Base-by-base conservation (phyloP, 2,888 invertebrate genomes). In the Aspidiotus destructor region DNA sequence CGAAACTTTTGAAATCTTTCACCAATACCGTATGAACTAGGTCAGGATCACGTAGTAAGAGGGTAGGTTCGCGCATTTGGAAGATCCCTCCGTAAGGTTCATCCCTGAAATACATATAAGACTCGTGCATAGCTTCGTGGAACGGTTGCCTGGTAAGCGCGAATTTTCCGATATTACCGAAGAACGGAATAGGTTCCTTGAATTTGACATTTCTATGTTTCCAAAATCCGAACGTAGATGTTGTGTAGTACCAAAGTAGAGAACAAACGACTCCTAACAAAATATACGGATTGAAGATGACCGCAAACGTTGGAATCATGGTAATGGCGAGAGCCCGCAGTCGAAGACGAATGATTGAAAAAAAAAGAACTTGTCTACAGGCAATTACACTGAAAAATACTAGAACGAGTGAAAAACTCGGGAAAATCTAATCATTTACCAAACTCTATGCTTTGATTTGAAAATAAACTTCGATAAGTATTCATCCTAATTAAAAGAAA, bases 221-320 rank as follows among this genome's bases (percentile, higher is more conserved):
- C 80, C 80, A 81, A 72, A 78, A 79, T 61, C 76, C 74, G 70
- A 76, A 78, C 10, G 76, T 76, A 65, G 75, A 74, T 1, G 76
- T 76, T 28, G 63, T 65, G 69, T 60, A 68, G 63, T 52, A 69
- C 62, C 69, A 65, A 55, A 70, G 44, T 41, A 69, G 55, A 8
- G 42, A 41, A 52, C 13, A 41, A 16, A 55, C 5, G 17, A 3
- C 2, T 10, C 9, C 16, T 9, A 55, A 17, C 2, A 55, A 55
- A 11, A 16, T 15, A 55, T 55, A 55, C 10, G 16, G n/a, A 17
- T 55, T 55, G 5, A 55, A 55, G 2, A 16, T 16, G 5, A 15
- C 13, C 10, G 16, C 55, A 6, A 17, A 52, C 52, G 15, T 3
- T 52, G 5, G 15, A 52, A 52, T 52, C 52, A 52, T 52, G 52